phyloP scores from a whole-genome alignment of 2,888 invertebrate genomes.

The Amphipyra berbera region DNA sequence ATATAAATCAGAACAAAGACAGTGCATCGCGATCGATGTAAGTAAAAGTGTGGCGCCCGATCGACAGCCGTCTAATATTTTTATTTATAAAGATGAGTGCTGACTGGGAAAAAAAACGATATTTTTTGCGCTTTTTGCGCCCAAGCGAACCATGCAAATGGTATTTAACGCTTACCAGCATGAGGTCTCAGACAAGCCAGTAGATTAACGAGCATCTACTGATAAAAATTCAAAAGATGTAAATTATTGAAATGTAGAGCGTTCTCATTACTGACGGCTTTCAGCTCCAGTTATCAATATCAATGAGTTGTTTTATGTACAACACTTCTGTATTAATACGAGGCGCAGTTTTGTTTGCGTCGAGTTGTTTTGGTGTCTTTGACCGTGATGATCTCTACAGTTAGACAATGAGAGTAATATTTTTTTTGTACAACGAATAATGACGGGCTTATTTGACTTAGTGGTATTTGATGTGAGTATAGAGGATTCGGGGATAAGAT shows the following conservation, averaged over 20 bases:
- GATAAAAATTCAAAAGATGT: constrained; percentile 74
- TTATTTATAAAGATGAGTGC: constrained; percentile 78
- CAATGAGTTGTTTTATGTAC: constrained; percentile 69
- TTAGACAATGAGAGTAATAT: constrained; percentile 74
- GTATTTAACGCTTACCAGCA: constrained; percentile 76
- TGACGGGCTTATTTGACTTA: constrained; percentile 64
- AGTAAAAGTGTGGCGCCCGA: constrained; percentile 85
- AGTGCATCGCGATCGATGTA: constrained; percentile 74
- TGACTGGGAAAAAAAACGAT: constrained; percentile 69
- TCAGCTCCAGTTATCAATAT: constrained; percentile 68
- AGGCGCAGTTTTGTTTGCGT: constrained; percentile 55
- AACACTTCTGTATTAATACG: constrained; percentile 61
- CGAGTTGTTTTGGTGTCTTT: constrained; percentile 76
- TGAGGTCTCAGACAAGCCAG: constrained; percentile 70
- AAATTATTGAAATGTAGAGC: constrained; percentile 58
- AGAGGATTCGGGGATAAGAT: constrained; percentile 72
- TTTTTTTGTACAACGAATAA: constrained; percentile 69
- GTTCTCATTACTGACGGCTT: constrained; percentile 69
- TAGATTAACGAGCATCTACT: constrained; percentile 76
- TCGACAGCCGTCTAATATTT: constrained; percentile 75
- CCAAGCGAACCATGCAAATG: constrained; percentile 79
- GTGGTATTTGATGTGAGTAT: constrained; percentile 56
- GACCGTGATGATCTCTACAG: constrained; percentile 76
- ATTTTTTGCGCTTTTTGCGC: constrained; percentile 65
- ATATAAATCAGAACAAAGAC: constrained; percentile 78